phyloP scores from a whole-genome alignment of 2,113 vertebrate species.

The Grantiella picta region DNA sequence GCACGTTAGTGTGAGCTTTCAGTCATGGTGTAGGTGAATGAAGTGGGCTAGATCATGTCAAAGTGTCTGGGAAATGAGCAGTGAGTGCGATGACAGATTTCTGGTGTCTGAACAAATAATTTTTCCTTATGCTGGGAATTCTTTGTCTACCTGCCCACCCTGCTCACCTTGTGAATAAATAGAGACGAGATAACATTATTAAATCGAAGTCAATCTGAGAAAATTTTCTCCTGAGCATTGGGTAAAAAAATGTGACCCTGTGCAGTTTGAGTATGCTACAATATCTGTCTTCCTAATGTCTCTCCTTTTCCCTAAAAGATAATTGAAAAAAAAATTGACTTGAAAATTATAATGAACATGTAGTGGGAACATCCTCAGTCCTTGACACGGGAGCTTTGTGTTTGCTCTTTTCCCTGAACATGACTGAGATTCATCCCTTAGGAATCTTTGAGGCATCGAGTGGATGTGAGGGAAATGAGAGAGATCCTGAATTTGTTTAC shows the following conservation, averaged over 20 bases:
- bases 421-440: not conserved
- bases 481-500: not conserved
- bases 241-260: not conserved
- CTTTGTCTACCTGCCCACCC: not conserved
- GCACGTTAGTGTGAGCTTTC: not conserved
- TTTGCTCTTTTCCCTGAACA: not conserved
- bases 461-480: not conserved
- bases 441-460: not conserved
- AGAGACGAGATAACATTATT: not conserved
- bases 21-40: not conserved
- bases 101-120: not conserved
- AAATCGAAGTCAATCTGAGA: not conserved
- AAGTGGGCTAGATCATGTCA: not conserved
- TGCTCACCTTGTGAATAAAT: not conserved
- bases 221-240: not conserved
- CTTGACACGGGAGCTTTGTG: not conserved
- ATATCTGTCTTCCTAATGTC: not conserved
- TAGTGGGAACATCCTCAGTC: not conserved
- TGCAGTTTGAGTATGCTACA: not conserved
- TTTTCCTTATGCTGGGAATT: not conserved
- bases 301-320: not conserved
- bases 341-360: not conserved
- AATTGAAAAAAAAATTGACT: not conserved
- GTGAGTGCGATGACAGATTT: not conserved
- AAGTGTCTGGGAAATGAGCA: not conserved